Percentiles rank a stretch among this genome's conserved stretches.
Conservation (phyloP, 2,113 vertebrate genomes). For the Pyrgilauda ruficollis region DNA sequence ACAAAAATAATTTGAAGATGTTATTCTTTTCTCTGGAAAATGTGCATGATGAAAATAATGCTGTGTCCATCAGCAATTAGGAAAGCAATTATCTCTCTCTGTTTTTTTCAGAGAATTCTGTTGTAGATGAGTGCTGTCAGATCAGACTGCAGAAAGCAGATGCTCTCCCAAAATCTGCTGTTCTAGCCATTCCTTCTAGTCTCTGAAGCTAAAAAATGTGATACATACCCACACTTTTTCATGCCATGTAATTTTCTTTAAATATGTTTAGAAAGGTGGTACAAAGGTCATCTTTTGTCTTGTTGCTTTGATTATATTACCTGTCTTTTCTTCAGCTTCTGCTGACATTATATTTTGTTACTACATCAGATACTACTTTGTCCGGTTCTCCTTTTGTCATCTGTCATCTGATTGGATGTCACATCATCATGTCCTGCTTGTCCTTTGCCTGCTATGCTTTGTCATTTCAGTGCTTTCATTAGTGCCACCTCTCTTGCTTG, state of each 20-base stretch:
- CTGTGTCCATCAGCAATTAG: neutral
- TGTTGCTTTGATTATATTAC: neutral
- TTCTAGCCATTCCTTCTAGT: neutral
- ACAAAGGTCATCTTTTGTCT: neutral
- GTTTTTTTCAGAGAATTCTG: neutral
- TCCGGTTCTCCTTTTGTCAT: neutral
- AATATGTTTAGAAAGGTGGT: neutral
- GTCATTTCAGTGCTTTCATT: neutral
- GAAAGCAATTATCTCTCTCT: neutral
- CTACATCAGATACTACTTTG: neutral
- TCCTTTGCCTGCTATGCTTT: neutral
- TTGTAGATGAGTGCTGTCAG: neutral
- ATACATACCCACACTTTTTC: neutral
- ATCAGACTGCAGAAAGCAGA: neutral
- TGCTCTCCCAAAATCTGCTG: neutral
- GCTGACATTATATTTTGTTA: neutral
- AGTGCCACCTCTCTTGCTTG: neutral
- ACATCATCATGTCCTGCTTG: neutral
- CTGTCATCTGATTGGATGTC: neutral
- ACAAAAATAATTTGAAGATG: neutral
- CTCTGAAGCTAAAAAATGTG: neutral
- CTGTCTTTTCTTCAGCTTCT: neutral
- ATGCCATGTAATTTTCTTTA: neutral
- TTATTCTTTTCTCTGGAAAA: neutral
- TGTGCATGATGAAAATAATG: neutral